Conservation (phyloP, 2,888 invertebrate species). For the Synanthedon myopaeformis region DNA sequence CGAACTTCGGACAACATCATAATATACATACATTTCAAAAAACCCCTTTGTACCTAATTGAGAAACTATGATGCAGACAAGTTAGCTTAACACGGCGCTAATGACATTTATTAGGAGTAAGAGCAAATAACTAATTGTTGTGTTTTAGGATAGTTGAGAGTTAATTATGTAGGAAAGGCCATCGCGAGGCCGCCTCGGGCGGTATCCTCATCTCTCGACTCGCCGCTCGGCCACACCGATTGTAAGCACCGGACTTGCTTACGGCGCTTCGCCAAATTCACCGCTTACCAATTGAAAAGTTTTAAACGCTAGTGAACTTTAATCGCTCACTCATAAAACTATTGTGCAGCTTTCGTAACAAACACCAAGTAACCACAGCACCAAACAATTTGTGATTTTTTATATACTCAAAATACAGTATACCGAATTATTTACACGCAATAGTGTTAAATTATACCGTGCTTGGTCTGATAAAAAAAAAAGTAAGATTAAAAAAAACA, state of each 20-base stretch:
- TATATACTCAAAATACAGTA: too few species aligned
- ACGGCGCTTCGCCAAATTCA: conserved; percentile 48
- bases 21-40: conserved; percentile 9
- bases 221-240: conserved; percentile 1
- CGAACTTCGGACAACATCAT: conserved; percentile 20
- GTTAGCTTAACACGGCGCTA: conserved; percentile 17
- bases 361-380: too few species aligned
- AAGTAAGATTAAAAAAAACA: too few species aligned
- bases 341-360: conserved; percentile 32
- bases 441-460: too few species aligned
- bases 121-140: conserved; percentile 52
- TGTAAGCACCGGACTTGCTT: conserved; percentile 10
- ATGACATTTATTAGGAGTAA: conserved; percentile 48
- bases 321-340: conserved; percentile 64
- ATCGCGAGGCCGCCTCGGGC: conserved; percentile 38
- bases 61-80: neutral
- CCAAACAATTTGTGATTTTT: too few species aligned
- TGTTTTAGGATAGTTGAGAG: conserved; percentile 55
- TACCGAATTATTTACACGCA: too few species aligned
- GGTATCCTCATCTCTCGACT: conserved; percentile 16
- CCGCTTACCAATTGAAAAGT: conserved; percentile 57
- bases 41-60: conserved; percentile 1
- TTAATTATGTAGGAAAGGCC: conserved; percentile 52
- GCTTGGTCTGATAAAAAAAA: too few species aligned
- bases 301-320: conserved; percentile 57